Evolutionary conservation across 2,797 vertebrate genomes (phyloP).

Genomic region (Hydrocynus forskahlii): DNA sequence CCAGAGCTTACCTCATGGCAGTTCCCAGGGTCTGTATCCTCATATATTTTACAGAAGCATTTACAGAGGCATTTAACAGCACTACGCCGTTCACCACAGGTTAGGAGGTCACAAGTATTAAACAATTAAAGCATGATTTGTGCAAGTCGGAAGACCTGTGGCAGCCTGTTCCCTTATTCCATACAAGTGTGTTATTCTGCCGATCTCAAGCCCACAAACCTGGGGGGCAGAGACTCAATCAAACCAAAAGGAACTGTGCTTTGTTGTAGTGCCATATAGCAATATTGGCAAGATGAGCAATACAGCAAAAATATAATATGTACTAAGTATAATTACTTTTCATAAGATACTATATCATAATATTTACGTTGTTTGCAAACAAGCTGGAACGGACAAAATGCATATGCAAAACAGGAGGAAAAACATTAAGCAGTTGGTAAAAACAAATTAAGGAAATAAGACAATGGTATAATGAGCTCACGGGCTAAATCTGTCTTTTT

Average conservation of each 20-base stretch:
- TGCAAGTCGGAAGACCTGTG: not conserved
- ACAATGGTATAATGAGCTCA: no score
- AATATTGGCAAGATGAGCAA: no score
- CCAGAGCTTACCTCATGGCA: conserved; percentile 54
- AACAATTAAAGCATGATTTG: conserved; percentile 26
- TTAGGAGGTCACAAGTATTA: conserved; percentile 21
- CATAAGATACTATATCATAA: not conserved
- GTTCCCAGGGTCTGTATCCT: conserved; percentile 52
- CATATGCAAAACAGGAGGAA: no score
- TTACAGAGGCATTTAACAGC: not conserved
- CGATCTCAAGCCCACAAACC: not conserved
- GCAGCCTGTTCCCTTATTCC: not conserved
- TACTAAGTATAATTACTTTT: no score
- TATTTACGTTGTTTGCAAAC: no score
- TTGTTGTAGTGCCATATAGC: not conserved
- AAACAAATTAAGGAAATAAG: no score
- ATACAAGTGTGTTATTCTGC: not conserved
- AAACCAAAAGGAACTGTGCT: not conserved
- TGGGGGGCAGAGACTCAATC: not conserved
- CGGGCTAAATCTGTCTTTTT: no score
- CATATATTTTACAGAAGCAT: conserved; percentile 44
- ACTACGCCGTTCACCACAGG: not conserved
- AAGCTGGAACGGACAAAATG: no score
- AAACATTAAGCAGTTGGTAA: no score
- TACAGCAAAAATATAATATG: no score